Evolutionary conservation across 1,140 invertebrate genomes (phyloP), one percentile per base, ranked within the genome.

Genomic region (Cydia fagiglandana): DNA sequence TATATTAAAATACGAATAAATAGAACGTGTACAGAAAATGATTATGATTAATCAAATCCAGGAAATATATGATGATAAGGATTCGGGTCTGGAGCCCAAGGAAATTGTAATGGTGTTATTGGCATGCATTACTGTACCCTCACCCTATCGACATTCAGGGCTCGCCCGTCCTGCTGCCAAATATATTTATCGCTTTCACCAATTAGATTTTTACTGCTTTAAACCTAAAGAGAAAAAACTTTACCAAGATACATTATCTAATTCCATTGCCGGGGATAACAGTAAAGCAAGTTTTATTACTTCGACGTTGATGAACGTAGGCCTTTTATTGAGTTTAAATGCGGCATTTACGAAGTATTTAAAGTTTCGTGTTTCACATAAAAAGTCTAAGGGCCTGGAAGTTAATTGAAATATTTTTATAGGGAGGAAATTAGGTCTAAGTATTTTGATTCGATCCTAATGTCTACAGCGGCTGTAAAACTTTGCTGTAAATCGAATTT

Each of bases 271-370:
- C 79, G 78, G 75, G 84, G 88, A 88, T 90, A 85, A 89, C 86
- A 88, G 76, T 91, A 88, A 92, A 91, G 81, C 82, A 85, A 82
- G 75, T 90, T 92, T 92, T 92, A 92, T 92, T 89, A 86, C 89
- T 81, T 79, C 76, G 78, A 83, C 83, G 84, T 78, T 90, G 87
- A 89, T 88, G 86, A 90, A 91, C 88, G 83, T 87, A 91, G 86
- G 84, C 85, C 82, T 90, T 91, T 90, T 91, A 91, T 90, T 90
- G 86, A 90, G 88, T 90, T 91, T 89, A 88, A 90, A 86, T 84
- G 82, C 83, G 79, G 83, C 86, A 86, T 89, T 89, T 87, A 86
- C 77, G 87, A 84, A 87, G 85, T 87, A 87, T 91, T 92, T 88
- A 84, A 87, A 87, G 81, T 81, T 84, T 89, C 82, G 81, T 86